phyloP scores from a whole-genome alignment of 2,888 invertebrate genomes.

The Cephus spinipes region DNA sequence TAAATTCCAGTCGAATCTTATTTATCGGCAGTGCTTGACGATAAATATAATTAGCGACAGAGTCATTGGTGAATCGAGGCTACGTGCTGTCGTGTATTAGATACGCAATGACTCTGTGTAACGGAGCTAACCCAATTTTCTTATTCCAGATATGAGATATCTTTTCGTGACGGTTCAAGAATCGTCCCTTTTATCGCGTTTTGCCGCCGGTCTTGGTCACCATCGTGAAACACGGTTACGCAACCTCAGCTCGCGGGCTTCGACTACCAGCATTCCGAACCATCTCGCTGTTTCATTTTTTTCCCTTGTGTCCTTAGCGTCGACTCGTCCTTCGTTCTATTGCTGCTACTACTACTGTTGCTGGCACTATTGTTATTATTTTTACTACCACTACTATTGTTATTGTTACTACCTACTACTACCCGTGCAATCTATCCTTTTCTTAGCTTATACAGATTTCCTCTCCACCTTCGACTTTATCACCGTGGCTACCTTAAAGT shows the following conservation, averaged over 20 bases:
- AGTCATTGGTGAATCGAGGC: neutral
- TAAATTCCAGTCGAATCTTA: neutral
- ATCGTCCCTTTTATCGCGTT: constrained; percentile 51
- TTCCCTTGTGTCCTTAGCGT: neutral
- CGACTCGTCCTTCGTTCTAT: neutral
- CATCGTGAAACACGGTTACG: constrained; percentile 47
- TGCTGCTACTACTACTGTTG: neutral
- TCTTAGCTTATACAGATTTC: neutral
- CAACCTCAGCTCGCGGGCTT: constrained; percentile 26
- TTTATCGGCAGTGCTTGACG: neutral
- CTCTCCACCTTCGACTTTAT: neutral
- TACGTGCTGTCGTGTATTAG: neutral
- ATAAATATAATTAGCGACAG: neutral
- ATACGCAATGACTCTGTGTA: constrained; percentile 24
- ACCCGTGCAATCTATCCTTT: neutral
- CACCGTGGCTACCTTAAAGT: neutral
- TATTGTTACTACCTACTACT: neutral
- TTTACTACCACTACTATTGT: neutral
- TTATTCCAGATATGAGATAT: constrained; percentile 51
- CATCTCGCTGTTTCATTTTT: neutral
- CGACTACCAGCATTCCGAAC: neutral
- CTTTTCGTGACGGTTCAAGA: constrained; percentile 53
- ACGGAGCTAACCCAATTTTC: constrained; percentile 52
- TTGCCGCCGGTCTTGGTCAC: constrained; percentile 33
- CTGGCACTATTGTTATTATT: neutral